Evolutionary conservation across 2,797 vertebrate genomes (phyloP), one percentile per base, ranked within the genome.

Genomic region (Halcyon chelicuti): DNA sequence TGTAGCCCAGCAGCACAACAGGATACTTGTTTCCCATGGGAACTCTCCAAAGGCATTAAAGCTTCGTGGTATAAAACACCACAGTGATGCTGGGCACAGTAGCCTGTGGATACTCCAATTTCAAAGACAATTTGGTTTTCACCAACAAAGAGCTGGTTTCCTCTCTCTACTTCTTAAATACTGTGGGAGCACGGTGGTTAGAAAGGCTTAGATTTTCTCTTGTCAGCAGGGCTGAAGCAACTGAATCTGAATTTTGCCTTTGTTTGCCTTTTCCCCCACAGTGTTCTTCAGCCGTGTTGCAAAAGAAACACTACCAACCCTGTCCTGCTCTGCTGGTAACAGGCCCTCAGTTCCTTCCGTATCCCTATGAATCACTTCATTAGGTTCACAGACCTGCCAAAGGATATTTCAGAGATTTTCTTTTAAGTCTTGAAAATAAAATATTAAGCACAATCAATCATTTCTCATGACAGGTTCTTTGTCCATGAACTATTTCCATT

Each of bases 361-460:
- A 33, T 70, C 58, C 70, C 66, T 68, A 1, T 44, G 75, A 93
- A 95, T 68, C 79, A 68, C 75, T 91, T 74, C 57, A 80, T 88
- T 90, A 94, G 42, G 79, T 88, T 90, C 78, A 51, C 54, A 88
- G 70, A 91, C 54, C 79, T 86, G 84, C 25, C 93, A 94, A 91
- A 93, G 62, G 62, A 66, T 93, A 91, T 88, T 95, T 88, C 78
- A 86, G 79, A 91, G 54, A 80, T 88, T 88, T 94, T 61, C 66
- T 90, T 93, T 91, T 77, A 85, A 91, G 81, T 75, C 79, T 55
- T 68, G 89, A 88, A 94, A 94, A 86, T 86, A 83, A 94, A 94
- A 89, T 88, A 93, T 78, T 83, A 91, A 91, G 66, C 49, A 55
- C 15, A 86, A 95, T 95, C 88, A 84, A 60, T 90, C 91, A 93